phyloP scores from a whole-genome alignment of 2,797 vertebrate genomes.

The Channallabes apus region DNA sequence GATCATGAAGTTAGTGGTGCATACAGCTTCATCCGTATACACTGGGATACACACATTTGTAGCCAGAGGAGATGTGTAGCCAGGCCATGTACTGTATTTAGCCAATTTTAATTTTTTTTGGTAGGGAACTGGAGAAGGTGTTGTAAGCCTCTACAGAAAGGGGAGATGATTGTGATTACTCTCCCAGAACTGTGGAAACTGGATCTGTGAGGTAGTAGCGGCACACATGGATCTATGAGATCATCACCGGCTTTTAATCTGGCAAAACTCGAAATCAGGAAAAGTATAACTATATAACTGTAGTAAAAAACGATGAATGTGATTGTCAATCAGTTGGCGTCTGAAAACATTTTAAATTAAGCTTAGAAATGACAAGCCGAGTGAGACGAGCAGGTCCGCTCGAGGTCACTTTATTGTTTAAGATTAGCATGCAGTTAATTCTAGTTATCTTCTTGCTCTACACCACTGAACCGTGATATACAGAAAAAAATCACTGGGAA shows the following conservation, averaged over 20 bases:
- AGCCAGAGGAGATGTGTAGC: neutral
- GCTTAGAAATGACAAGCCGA: neutral
- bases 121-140: neutral
- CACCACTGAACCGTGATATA: neutral
- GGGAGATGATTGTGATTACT: neutral
- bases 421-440: neutral
- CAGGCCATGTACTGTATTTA: neutral
- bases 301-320: neutral
- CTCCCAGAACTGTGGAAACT: neutral
- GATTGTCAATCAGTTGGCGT: neutral
- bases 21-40: neutral
- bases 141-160: neutral
- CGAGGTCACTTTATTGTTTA: neutral
- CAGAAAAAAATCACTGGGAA: conserved; percentile 16
- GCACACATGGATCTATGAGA: neutral
- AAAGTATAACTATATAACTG: too few relatives aligned
- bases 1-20: neutral
- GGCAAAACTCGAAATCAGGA: neutral
- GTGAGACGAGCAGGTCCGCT: neutral
- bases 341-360: neutral
- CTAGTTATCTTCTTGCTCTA: neutral
- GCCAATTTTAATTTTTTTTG: neutral
- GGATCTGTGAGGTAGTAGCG: neutral
- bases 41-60: neutral
- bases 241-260: neutral